These are phyloP conservation scores for Globia sparganii DNA, from an alignment of 2,888 invertebrate genomes.

Conservation along the genomic window DNA sequence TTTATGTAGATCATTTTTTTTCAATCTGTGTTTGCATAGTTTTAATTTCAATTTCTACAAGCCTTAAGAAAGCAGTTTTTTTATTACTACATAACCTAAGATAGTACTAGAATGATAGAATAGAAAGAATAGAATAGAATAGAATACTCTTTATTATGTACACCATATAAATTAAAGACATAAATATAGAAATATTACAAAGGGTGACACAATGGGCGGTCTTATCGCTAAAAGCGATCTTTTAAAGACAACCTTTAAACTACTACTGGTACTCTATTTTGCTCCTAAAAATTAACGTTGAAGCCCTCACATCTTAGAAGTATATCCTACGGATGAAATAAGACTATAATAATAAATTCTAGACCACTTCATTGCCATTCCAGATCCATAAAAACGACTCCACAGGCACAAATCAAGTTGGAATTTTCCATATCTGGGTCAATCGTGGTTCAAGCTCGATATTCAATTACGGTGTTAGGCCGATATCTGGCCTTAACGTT, in stretches of 20 bases:
- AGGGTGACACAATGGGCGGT: too few relatives aligned
- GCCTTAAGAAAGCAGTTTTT: background rate
- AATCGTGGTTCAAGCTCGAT: slow-evolving; percentile 70
- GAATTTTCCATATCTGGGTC: slow-evolving; percentile 74
- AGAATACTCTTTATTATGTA: too few relatives aligned
- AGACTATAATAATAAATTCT: slow-evolving; percentile 38
- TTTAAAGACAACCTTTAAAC: too few relatives aligned
- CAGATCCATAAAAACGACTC: slow-evolving; percentile 57
- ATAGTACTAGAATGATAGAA: too few relatives aligned
- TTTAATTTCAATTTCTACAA: background rate
- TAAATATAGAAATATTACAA: too few relatives aligned
- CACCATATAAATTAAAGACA: too few relatives aligned
- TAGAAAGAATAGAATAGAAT: too few relatives aligned
- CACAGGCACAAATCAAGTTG: slow-evolving; percentile 69
- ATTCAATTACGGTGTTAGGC: slow-evolving; percentile 85
- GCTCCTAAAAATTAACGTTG: background rate
- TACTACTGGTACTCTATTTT: background rate
- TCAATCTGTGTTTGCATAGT: background rate
- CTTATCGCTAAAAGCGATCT: too few relatives aligned
- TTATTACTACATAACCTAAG: background rate
- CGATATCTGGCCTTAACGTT: slow-evolving; percentile 81
- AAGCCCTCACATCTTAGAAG: background rate
- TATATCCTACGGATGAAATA: slow-evolving; percentile 10
- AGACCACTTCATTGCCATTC: slow-evolving; percentile 44
- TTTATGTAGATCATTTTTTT: background rate